Percentiles rank a stretch among this genome's conserved stretches.
These are phyloP conservation scores for Acipenser transmontanus DNA, from an alignment of 2,797 vertebrate species.

Conservation along the genomic window DNA sequence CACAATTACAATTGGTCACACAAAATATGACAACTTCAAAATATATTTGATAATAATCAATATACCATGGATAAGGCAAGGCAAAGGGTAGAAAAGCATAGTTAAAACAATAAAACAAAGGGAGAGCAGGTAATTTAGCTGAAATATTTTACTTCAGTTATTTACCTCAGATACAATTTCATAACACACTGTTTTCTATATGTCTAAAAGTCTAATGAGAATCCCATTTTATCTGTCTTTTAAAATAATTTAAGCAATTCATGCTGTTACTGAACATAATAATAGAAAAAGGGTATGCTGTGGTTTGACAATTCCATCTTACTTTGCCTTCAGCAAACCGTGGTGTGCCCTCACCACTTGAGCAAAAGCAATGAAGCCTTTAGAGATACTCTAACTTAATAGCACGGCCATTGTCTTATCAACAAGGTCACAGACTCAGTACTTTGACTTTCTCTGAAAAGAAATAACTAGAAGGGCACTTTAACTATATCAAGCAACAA, in stretches of 20 bases:
- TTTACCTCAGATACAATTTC: too few species aligned
- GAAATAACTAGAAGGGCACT: slow-evolving; percentile 56
- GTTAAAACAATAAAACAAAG: slow-evolving; percentile 16
- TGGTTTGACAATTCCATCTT: slow-evolving; percentile 11
- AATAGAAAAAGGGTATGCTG: background rate
- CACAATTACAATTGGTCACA: slow-evolving; percentile 32
- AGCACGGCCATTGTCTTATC: slow-evolving; percentile 19
- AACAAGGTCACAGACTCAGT: slow-evolving; percentile 24
- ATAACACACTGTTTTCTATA: too few species aligned
- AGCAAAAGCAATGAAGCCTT: slow-evolving; percentile 6
- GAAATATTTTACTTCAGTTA: too few species aligned
- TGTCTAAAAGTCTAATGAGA: too few species aligned
- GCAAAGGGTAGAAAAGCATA: slow-evolving; percentile 3
- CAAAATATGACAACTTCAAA: slow-evolving; percentile 35
- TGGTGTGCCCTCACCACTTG: slow-evolving; percentile 7
- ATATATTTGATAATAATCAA: background rate
- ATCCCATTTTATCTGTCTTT: background rate
- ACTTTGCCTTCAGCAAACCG: slow-evolving; percentile 14
- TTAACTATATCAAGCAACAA: slow-evolving; percentile 52
- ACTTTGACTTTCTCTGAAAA: slow-evolving; percentile 22
- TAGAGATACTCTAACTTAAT: slow-evolving; percentile 13
- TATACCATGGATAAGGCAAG: too few species aligned
- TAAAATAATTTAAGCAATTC: background rate
- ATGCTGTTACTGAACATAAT: background rate
- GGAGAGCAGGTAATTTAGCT: too few species aligned